These are phyloP conservation scores for Sylvia atricapilla DNA, from an alignment of 2,113 vertebrate species.

Conservation along the genomic window DNA sequence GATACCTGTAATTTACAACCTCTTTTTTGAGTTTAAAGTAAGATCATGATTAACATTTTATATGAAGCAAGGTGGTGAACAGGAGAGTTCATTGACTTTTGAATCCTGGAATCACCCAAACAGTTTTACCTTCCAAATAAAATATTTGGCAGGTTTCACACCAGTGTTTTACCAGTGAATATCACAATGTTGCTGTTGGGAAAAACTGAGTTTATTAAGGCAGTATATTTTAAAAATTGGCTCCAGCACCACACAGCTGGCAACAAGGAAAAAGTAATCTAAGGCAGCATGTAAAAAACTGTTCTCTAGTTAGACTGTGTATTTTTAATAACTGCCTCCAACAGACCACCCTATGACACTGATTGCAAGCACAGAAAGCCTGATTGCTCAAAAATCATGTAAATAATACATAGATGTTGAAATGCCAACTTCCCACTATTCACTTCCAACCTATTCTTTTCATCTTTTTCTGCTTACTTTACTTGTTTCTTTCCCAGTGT, in stretches of 20 bases:
- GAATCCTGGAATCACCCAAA: constrained; percentile 1
- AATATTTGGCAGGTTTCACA: constrained; percentile 13
- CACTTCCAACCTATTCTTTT: neutral
- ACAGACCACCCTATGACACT: constrained; percentile 19
- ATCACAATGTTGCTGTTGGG: constrained; percentile 1
- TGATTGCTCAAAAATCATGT: neutral
- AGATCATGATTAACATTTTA: neutral
- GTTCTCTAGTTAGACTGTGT: constrained; percentile 17
- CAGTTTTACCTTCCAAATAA: neutral
- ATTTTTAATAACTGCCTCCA: constrained; percentile 40
- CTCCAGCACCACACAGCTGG: constrained; percentile 24
- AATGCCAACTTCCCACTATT: neutral
- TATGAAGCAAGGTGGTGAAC: neutral
- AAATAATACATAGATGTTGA: neutral
- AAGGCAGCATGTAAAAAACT: constrained; percentile 30
- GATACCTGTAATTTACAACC: neutral
- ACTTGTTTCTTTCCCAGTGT: neutral
- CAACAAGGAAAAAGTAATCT: constrained; percentile 26
- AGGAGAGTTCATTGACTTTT: neutral
- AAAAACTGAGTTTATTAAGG: constrained; percentile 38
- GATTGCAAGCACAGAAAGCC: constrained; percentile 17
- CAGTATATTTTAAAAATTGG: constrained; percentile 43
- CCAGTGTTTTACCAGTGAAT: neutral
- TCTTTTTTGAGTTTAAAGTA: neutral
- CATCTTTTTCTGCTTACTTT: neutral